These are phyloP conservation scores for Laterallus jamaicensis DNA, from an alignment of 2,113 vertebrate genomes.

Conservation along the genomic window DNA sequence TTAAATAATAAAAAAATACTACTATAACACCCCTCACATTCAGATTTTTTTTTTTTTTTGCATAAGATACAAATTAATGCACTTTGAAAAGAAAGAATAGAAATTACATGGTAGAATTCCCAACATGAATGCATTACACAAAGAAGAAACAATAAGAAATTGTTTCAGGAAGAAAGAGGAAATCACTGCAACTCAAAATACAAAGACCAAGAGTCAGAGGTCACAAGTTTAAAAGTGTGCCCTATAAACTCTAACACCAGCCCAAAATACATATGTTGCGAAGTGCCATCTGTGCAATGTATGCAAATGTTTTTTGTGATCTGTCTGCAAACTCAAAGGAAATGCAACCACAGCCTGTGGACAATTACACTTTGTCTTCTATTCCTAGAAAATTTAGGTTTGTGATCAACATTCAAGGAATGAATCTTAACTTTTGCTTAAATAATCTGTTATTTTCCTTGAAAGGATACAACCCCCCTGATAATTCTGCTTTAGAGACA, in stretches of 20 bases:
- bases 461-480: neutral
- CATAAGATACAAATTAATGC: neutral
- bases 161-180: neutral
- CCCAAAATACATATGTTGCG: neutral
- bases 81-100: neutral
- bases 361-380: neutral
- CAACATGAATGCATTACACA: neutral
- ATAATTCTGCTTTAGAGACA: neutral
- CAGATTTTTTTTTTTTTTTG: neutral
- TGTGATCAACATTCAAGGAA: neutral
- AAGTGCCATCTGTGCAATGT: conserved; percentile 26
- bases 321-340: neutral
- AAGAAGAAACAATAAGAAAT: neutral
- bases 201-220: conserved; percentile 18
- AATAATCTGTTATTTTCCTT: neutral
- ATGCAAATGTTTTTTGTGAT: neutral
- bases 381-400: neutral
- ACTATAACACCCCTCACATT: neutral
- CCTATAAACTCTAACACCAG: neutral
- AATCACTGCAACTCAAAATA: neutral
- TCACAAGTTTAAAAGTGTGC: conserved; percentile 38
- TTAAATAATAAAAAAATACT: neutral
- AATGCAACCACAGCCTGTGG: neutral
- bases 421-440: neutral
- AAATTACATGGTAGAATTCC: neutral